Evolutionary conservation across 2,888 invertebrate genomes (phyloP), one percentile per base, ranked within the genome.

Genomic region (Capitulum mitella): DNA sequence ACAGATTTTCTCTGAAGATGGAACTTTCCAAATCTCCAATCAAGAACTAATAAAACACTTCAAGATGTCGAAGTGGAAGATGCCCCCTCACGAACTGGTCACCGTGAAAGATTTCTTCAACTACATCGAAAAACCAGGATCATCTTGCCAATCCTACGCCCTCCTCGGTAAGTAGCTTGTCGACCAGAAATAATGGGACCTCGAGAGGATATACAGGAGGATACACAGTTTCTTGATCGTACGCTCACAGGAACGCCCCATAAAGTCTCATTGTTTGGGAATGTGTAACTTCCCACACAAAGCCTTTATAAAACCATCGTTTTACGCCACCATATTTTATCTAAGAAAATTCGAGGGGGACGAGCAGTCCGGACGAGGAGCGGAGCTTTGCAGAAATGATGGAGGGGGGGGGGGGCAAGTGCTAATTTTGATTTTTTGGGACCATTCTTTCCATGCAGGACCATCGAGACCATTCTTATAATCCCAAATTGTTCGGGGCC

Each of bases 61-160:
- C 46, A 76, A 48, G 43, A 29, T 43, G 46, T 76, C 43, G 5
- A 76, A 76, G 22, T 76, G 76, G 76, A 76, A 46, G 46, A 43
- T 76, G 76, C 76, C 76, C 1, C 5, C n/a, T 19, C 76, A 43
- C 32, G 29, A 46, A 14, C 43, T 76, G 6, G 12, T 29, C 10
- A 10, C 19, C 76, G 46, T 48, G 3, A 43, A 76, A 22, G 46
- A 46, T 10, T 76, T 76, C 32, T 48, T 32, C 46, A 46, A 76
- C 76, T 76, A 76, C 76, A 46, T 76, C 10, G 76, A 76, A 19
- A 46, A 76, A 12, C 76, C 76, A 1, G n/a, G 29, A 1, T 29
- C 76, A 3, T 29, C 76, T 3, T 76, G 76, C 32, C 5, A 1
- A 6, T 26, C 76, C 3, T 76, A 40, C 6, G 76, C 34, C n/a